Evolutionary conservation across 2,888 invertebrate species (phyloP).

Genomic region (Heteropelma amictum): DNA sequence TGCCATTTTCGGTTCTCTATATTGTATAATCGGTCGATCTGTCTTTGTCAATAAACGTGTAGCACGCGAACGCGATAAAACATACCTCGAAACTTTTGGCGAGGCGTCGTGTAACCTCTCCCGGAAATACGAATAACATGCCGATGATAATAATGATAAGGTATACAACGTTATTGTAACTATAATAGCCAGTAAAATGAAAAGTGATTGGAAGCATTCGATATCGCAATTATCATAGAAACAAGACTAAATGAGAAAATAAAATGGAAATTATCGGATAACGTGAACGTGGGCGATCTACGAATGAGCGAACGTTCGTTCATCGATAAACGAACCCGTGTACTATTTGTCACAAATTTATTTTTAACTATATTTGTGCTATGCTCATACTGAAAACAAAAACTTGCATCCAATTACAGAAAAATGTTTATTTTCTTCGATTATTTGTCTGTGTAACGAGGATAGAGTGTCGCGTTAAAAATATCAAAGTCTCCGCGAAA

Average conservation of each 20-base stretch:
- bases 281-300: background rate
- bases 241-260: slow-evolving; percentile 8
- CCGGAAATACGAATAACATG: slow-evolving; percentile 48
- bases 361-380: background rate
- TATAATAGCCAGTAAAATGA: slow-evolving; percentile 54
- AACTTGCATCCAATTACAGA: too few relatives aligned
- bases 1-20: too few relatives aligned
- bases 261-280: background rate
- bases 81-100: slow-evolving; percentile 6
- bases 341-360: background rate
- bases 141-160: slow-evolving; percentile 58
- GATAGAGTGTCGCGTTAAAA: too few relatives aligned
- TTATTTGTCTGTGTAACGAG: too few relatives aligned
- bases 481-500: too few relatives aligned
- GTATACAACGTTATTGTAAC: slow-evolving; percentile 60
- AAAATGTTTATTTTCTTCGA: too few relatives aligned
- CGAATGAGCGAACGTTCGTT: background rate
- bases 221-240: slow-evolving; percentile 42
- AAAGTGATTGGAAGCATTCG: slow-evolving; percentile 51
- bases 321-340: background rate
- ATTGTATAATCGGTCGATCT: too few relatives aligned
- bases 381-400: background rate
- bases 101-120: slow-evolving; percentile 21
- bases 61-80: slow-evolving; percentile 12
- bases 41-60: too few relatives aligned